Evolutionary conservation across 1,140 invertebrate species (phyloP).

Genomic region (Hetaerina americana): DNA sequence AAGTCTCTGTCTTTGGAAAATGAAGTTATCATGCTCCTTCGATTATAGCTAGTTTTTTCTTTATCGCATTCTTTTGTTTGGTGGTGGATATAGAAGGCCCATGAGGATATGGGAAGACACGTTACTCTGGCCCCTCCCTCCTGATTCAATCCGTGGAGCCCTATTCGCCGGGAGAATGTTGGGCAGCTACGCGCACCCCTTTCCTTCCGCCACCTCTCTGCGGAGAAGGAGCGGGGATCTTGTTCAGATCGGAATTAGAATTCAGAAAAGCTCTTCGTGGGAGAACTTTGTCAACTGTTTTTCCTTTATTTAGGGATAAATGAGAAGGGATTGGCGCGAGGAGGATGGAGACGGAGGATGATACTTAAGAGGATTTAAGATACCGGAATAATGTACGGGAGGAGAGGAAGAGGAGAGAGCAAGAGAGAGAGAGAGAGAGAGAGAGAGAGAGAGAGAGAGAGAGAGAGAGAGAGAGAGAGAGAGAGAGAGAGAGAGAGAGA

Average conservation of each 20-base stretch:
- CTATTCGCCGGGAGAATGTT: too few species aligned
- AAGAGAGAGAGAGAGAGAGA: not conserved
- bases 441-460: not conserved
- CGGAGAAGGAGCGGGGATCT: not conserved
- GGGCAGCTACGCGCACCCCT: too few species aligned
- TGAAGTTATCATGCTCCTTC: too few species aligned
- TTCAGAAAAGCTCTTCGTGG: not conserved
- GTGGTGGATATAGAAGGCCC: too few species aligned
- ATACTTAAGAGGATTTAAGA: not conserved
- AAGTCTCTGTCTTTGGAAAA: too few species aligned
- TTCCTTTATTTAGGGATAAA: not conserved
- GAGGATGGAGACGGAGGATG: not conserved
- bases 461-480: conserved; percentile 1
- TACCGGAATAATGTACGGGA: not conserved
- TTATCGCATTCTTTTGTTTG: too few species aligned
- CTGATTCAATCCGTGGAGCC: too few species aligned
- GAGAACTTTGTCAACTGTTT: not conserved
- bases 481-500: conserved; percentile 1
- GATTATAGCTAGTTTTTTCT: too few species aligned
- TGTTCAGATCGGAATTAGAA: not conserved
- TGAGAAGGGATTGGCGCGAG: not conserved
- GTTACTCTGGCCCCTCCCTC: too few species aligned
- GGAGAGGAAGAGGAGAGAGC: not conserved
- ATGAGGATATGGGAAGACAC: too few species aligned
- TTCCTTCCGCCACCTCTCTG: not conserved